Conservation (phyloP, 2,888 invertebrate species). For the Stenodema calcarata region DNA sequence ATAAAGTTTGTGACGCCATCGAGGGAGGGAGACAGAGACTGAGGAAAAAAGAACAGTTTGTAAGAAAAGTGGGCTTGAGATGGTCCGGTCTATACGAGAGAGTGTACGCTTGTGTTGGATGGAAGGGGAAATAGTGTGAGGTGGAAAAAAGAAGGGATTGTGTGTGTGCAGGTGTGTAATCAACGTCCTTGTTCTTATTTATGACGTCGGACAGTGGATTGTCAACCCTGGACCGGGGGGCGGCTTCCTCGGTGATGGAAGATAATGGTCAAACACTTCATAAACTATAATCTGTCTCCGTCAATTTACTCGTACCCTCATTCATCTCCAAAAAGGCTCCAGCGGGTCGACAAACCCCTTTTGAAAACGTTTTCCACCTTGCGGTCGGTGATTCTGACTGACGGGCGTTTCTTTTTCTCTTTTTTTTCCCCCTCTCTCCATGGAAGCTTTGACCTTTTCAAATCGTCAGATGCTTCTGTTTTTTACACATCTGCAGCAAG, state of each 20-base stretch:
- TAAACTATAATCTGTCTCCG: constrained; percentile 43
- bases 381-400: background rate
- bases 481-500: background rate
- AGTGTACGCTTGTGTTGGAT: background rate
- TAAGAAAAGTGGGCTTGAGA: background rate
- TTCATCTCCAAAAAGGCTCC: constrained; percentile 6
- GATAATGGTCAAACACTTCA: constrained; percentile 45
- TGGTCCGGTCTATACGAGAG: background rate
- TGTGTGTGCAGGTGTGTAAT: constrained; percentile 32
- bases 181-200: constrained; percentile 40
- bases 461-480: background rate
- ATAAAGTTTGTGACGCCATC: background rate
- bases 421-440: background rate
- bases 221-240: background rate
- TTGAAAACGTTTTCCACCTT: background rate
- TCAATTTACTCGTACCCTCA: constrained; percentile 33
- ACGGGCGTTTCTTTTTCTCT: background rate
- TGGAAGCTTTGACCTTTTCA: background rate
- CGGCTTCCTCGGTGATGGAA: constrained; percentile 22
- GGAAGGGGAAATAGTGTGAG: background rate
- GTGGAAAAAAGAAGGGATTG: background rate
- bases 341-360: background rate
- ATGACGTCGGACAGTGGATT: background rate
- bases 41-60: background rate
- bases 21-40: background rate